A percentile compares a stretch with the other conserved stretches of the same genome.
phyloP scores from a whole-genome alignment of 2,888 invertebrate genomes.

The Gnatocerus cornutus region DNA sequence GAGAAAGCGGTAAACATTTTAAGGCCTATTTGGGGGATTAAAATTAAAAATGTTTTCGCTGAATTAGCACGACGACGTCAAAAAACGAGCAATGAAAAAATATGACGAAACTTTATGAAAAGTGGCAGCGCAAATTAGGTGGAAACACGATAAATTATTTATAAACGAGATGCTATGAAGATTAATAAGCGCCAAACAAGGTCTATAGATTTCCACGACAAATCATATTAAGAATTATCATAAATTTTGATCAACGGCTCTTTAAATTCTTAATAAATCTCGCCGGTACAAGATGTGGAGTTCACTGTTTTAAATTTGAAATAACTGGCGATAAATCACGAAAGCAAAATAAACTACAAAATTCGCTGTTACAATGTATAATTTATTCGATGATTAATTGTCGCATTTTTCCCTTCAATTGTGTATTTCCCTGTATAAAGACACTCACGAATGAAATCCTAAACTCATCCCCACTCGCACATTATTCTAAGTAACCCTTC shows the following conservation, averaged over 20 bases:
- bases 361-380: conserved; percentile 18
- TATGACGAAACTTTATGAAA: conserved; percentile 13
- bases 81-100: not conserved
- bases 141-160: conserved; percentile 39
- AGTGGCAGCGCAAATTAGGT: conserved; percentile 21
- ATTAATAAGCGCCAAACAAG: conserved; percentile 29
- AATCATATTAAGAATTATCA: conserved; percentile 26
- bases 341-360: conserved; percentile 18
- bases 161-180: conserved; percentile 21
- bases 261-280: conserved; percentile 30
- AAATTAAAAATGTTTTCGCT: not conserved
- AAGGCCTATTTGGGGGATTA: too few relatives aligned
- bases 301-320: conserved; percentile 34
- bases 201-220: conserved; percentile 23
- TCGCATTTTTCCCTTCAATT: conserved; percentile 5
- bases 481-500: conserved; percentile 12
- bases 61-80: not conserved
- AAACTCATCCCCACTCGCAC: not conserved
- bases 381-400: conserved; percentile 30
- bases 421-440: not conserved
- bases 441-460: not conserved
- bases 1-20: too few relatives aligned
- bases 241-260: conserved; percentile 22
- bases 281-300: too few relatives aligned
- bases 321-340: conserved; percentile 30